A percentile compares a stretch with the other conserved stretches of the same genome.
Conservation (phyloP, 2,888 invertebrate genomes). For the Ectropis crepuscularia region DNA sequence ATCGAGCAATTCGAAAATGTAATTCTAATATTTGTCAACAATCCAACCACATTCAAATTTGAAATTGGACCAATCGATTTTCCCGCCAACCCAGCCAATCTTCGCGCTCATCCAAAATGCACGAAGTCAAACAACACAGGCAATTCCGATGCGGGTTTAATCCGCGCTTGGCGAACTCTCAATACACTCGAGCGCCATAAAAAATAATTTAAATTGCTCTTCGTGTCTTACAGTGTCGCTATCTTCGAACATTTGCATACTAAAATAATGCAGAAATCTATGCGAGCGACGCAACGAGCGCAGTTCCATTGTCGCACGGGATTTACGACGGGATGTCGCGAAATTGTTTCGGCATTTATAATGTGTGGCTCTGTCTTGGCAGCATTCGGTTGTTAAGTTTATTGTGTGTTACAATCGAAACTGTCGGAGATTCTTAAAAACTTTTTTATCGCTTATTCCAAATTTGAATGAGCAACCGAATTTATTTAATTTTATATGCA, state of each 20-base stretch:
- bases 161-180: slow-evolving; percentile 73
- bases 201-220: slow-evolving; percentile 85
- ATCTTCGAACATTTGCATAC: slow-evolving; percentile 83
- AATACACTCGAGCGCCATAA: slow-evolving; percentile 84
- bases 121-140: slow-evolving; percentile 66
- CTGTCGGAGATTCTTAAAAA: slow-evolving; percentile 5
- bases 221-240: slow-evolving; percentile 76
- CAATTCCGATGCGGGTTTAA: slow-evolving; percentile 61
- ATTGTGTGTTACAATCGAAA: slow-evolving; percentile 25
- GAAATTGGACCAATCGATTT: slow-evolving; percentile 35
- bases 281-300: slow-evolving; percentile 71
- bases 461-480: too few relatives aligned
- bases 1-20: too few relatives aligned
- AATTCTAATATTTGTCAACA: too few relatives aligned
- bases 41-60: slow-evolving; percentile 6
- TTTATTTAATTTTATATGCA: neutral
- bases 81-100: slow-evolving; percentile 42
- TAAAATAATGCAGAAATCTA: slow-evolving; percentile 85
- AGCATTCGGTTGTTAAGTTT: slow-evolving; percentile 25
- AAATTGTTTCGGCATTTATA: slow-evolving; percentile 30
- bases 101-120: slow-evolving; percentile 71
- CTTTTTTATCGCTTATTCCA: neutral
- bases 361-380: slow-evolving; percentile 26
- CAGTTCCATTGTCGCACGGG: slow-evolving; percentile 56
- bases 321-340: slow-evolving; percentile 30